Conservation (phyloP, 2,888 invertebrate genomes). For the Clusia tigrina region DNA sequence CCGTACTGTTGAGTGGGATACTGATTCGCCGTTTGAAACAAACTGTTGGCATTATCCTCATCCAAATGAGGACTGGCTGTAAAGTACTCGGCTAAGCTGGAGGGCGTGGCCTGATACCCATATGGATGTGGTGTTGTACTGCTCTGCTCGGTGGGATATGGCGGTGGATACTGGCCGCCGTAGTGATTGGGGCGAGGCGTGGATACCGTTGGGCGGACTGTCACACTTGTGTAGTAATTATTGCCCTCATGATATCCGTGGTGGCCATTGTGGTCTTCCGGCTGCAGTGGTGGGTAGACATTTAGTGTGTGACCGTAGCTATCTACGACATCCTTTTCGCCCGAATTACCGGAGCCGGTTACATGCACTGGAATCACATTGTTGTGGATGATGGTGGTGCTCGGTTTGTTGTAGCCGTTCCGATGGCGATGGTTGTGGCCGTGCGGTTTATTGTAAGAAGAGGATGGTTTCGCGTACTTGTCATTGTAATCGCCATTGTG, state of each 20-base stretch:
- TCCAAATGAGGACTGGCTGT: slow-evolving; percentile 60
- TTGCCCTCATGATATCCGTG: slow-evolving; percentile 24
- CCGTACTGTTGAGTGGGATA: slow-evolving; percentile 48
- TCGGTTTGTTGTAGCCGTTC: slow-evolving; percentile 37
- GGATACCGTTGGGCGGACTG: slow-evolving; percentile 42
- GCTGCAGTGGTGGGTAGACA: slow-evolving; percentile 45
- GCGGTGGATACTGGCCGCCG: slow-evolving; percentile 41
- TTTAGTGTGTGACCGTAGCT: slow-evolving; percentile 58
- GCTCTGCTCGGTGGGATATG: slow-evolving; percentile 43
- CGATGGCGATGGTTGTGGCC: background rate
- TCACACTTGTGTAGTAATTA: slow-evolving; percentile 42
- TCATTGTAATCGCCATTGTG: slow-evolving; percentile 28
- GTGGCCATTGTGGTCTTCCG: slow-evolving; percentile 34
- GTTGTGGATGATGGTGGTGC: slow-evolving; percentile 61
- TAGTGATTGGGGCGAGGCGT: slow-evolving; percentile 42
- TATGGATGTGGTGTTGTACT: slow-evolving; percentile 45
- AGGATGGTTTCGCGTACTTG: slow-evolving; percentile 33
- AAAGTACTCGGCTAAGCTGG: slow-evolving; percentile 50
- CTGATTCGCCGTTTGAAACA: slow-evolving; percentile 50
- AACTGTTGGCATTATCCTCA: slow-evolving; percentile 55
- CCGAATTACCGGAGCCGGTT: slow-evolving; percentile 46
- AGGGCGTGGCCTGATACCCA: slow-evolving; percentile 46
- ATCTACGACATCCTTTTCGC: slow-evolving; percentile 54
- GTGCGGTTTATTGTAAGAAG: slow-evolving; percentile 30
- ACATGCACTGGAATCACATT: slow-evolving; percentile 60